These are phyloP conservation scores for Oryzias javanicus DNA, from an alignment of 2,113 vertebrate species.

Conservation along the genomic window DNA sequence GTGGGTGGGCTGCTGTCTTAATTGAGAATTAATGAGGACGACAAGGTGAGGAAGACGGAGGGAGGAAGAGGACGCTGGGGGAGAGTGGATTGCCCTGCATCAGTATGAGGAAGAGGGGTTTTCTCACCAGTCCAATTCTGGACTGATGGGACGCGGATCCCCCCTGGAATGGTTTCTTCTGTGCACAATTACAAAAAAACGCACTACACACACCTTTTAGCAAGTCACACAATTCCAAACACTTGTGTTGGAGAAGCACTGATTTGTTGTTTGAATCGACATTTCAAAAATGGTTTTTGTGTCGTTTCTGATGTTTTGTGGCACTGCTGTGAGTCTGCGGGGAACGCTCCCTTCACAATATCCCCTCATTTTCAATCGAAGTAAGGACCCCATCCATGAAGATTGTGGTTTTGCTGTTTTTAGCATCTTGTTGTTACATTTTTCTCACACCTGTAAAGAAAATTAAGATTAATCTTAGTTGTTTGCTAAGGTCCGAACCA, in stretches of 20 bases:
- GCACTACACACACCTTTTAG: conserved; percentile 1
- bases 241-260: neutral
- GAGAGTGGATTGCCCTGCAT: conserved; percentile 54
- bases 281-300: neutral
- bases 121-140: conserved; percentile 37
- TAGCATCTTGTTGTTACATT: too few species aligned
- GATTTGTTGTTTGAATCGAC: neutral
- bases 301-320: neutral
- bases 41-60: conserved; percentile 39
- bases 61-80: conserved; percentile 1
- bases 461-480: too few species aligned
- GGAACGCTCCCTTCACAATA: too few species aligned
- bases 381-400: too few species aligned
- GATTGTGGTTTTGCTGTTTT: too few species aligned
- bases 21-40: conserved; percentile 76
- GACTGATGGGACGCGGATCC: conserved; percentile 51
- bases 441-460: too few species aligned
- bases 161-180: conserved; percentile 46
- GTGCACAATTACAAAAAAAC: neutral
- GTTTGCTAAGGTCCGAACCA: too few species aligned
- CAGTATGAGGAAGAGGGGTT: conserved; percentile 59
- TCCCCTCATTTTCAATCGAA: too few species aligned
- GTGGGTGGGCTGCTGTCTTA: conserved; percentile 66
- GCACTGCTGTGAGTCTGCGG: conserved; percentile 21
- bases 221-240: neutral